Evolutionary conservation across 2,888 invertebrate species (phyloP), one percentile per base, ranked within the genome.

Genomic region (Chaetogeoica ovagalla): DNA sequence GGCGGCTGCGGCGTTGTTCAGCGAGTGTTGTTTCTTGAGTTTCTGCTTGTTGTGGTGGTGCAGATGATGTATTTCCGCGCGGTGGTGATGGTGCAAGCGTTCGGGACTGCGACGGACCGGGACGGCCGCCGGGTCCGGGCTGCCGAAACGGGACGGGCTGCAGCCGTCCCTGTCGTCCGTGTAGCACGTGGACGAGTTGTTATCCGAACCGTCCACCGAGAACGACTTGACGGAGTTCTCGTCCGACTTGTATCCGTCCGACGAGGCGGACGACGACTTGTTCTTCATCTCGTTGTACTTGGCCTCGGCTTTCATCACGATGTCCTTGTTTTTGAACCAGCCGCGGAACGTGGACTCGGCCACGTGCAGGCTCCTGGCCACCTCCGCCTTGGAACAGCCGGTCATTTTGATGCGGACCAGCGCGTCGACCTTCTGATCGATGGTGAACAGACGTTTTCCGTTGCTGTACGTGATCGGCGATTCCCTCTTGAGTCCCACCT

Each of bases 371-470:
- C 79, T 79, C 55, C 79, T 23, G 63, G 79, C 79, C 63, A 79
- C 79, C n/a, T 79, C 79, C 39, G 79, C 79, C 55, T 79, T 79
- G 17, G 79, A 79, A 13, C 79, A 79, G 4, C 79, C 79, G 7
- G 79, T 79, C 79, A 79, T 79, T n/a, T 79, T 79, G 63, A 79
- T 79, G 62, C 79, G 79, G 37, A 79, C 79, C 70, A 79, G n/a
- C 21, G 79, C 79, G 57, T 79, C 79, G 63, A 79, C 79, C 55
- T 79, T 79, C 70, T 79, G 79, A 55, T 79, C 79, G 23, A 79
- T 63, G 63, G 79, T 79, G 70, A 79, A 79, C 70, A 79, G 70
- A 19, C 79, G 79, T n/a, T 79, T 79, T 17, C 79, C 79, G 70
- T 79, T 79, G 63, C 79, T 79, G 79, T 79, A 79, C 23, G 79